These are phyloP conservation scores for Fistularia commersonii DNA, from an alignment of 2,797 vertebrate species.

Conservation along the genomic window DNA sequence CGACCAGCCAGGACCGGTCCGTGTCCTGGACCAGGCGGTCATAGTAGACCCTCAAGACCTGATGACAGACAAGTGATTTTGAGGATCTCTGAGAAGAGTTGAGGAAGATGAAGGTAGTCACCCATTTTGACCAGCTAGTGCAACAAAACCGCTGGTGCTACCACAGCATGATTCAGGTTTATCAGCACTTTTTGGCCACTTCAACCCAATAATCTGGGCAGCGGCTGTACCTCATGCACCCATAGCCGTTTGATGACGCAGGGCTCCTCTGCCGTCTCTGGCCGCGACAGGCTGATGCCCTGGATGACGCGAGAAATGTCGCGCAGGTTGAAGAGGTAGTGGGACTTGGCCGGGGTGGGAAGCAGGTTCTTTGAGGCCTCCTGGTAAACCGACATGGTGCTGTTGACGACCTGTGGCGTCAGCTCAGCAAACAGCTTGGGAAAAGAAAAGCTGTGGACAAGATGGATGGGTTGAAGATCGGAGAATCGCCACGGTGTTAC, in stretches of 20 bases:
- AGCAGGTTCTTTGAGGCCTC: constrained; percentile 87
- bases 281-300: constrained; percentile 86
- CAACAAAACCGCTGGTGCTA: too few species aligned
- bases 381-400: constrained; percentile 83
- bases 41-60: constrained; percentile 89
- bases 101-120: too few species aligned
- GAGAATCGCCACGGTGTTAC: too few species aligned
- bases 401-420: constrained; percentile 77
- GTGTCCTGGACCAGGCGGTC: constrained; percentile 85
- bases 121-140: too few species aligned
- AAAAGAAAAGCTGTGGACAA: constrained; percentile 77
- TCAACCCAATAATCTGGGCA: too few species aligned
- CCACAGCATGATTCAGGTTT: too few species aligned
- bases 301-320: constrained; percentile 91
- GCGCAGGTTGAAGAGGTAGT: constrained; percentile 90
- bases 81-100: constrained; percentile 10
- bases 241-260: constrained; percentile 84
- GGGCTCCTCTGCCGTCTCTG: constrained; percentile 79
- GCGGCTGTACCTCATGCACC: constrained; percentile 95
- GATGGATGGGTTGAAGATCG: too few species aligned
- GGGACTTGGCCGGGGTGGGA: constrained; percentile 89
- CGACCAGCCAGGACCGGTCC: constrained; percentile 84
- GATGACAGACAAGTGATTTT: too few species aligned
- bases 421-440: constrained; percentile 75
- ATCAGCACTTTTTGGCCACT: too few species aligned